phyloP scores from a whole-genome alignment of 2,797 vertebrate species.

The Avahi laniger region DNA sequence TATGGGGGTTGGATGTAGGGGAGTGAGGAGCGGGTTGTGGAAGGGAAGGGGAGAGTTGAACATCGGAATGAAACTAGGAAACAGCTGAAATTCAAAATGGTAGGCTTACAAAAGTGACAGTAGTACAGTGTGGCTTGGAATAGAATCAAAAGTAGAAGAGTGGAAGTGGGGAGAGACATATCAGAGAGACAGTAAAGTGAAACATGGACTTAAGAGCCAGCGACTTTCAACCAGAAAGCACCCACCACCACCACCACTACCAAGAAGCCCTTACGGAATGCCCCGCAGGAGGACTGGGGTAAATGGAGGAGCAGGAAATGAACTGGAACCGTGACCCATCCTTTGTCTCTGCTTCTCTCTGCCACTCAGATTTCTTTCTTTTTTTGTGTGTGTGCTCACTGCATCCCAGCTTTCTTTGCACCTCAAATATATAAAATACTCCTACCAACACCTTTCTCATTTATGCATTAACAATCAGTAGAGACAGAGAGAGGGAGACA shows the following conservation, averaged over 20 bases:
- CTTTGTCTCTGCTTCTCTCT: neutral
- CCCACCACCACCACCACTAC: rapidly evolving
- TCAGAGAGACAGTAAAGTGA: neutral
- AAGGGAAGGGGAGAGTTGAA: neutral
- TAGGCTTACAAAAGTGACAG: neutral
- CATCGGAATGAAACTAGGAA: neutral
- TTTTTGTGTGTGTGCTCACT: neutral
- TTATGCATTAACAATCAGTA: neutral
- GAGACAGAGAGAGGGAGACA: neutral
- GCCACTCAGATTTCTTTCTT: neutral
- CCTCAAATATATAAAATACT: neutral
- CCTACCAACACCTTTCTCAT: neutral
- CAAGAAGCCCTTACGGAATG: neutral
- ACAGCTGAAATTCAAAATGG: neutral
- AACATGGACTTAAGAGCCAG: neutral
- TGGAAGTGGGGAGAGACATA: neutral
- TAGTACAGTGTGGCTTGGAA: neutral
- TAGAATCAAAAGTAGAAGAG: neutral
- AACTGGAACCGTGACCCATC: neutral
- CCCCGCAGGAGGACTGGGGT: neutral
- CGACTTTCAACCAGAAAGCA: neutral
- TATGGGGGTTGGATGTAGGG: rapidly evolving
- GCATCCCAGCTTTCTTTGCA: neutral
- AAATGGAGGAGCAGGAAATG: neutral
- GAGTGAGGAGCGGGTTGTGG: neutral